Conservation (phyloP, 2,797 vertebrate species). For the Miichthys miiuy region DNA sequence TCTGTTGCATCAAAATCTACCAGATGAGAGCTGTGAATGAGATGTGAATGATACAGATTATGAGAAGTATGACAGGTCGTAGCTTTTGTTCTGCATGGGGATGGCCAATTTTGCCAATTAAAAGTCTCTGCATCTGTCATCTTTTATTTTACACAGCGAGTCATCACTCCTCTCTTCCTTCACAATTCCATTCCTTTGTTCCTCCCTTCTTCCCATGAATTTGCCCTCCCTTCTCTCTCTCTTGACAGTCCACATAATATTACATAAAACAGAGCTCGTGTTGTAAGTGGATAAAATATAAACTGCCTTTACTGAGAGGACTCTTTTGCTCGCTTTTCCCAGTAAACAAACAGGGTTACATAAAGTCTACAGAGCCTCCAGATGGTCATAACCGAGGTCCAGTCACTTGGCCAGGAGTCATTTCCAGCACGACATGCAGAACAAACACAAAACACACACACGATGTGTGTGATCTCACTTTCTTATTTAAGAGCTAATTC, state of each 20-base stretch:
- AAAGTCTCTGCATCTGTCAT: not conserved
- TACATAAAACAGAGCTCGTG: constrained; percentile 38
- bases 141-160: not conserved
- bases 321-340: constrained; percentile 46
- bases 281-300: constrained; percentile 44
- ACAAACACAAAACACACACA: too few relatives aligned
- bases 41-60: constrained; percentile 12
- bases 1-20: constrained; percentile 29
- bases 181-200: not conserved
- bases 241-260: constrained; percentile 20
- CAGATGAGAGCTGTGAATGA: constrained; percentile 18
- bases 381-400: constrained; percentile 53
- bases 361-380: constrained; percentile 65
- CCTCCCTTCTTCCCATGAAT: not conserved
- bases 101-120: not conserved
- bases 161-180: not conserved
- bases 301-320: constrained; percentile 57
- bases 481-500: constrained; percentile 27
- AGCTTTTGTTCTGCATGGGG: constrained; percentile 19
- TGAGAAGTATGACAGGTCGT: constrained; percentile 14
- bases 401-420: constrained; percentile 41
- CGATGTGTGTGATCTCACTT: not conserved
- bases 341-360: constrained; percentile 58
- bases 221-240: not conserved
- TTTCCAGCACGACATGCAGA: constrained; percentile 17